These are phyloP conservation scores for Phainopepla nitens DNA, from an alignment of 2,113 vertebrate genomes.

Conservation along the genomic window DNA sequence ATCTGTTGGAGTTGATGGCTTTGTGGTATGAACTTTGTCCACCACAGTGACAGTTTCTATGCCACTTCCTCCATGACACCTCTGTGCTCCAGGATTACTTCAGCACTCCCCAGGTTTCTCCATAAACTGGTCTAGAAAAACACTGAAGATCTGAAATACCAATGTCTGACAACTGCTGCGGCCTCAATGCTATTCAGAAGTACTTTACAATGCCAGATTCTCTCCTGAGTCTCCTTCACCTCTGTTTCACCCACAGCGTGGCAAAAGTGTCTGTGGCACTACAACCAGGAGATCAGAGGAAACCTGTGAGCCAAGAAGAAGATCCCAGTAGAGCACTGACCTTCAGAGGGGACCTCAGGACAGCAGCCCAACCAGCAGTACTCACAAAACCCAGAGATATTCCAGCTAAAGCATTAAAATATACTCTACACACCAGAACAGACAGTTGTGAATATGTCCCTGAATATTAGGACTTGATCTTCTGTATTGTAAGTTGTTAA, in stretches of 20 bases:
- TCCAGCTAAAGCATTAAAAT: neutral
- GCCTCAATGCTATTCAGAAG: neutral
- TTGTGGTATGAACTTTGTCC: neutral
- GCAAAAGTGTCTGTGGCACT: neutral
- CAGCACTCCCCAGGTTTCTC: neutral
- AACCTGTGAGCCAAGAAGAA: neutral
- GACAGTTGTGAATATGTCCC: neutral
- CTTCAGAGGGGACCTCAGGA: neutral
- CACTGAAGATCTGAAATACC: neutral
- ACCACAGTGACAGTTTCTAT: neutral
- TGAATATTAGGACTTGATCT: neutral
- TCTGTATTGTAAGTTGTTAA: neutral
- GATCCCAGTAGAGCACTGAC: neutral
- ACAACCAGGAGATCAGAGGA: neutral
- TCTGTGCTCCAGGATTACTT: neutral
- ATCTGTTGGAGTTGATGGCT: neutral
- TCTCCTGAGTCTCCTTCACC: neutral
- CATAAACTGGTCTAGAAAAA: neutral
- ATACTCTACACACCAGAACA: neutral
- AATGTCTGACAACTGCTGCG: neutral
- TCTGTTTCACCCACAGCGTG: neutral
- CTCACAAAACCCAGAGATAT: neutral
- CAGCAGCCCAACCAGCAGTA: neutral
- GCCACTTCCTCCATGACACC: neutral
- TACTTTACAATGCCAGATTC: neutral